These are phyloP conservation scores for Odontophorus gujanensis DNA, from an alignment of 2,113 vertebrate genomes.

Conservation along the genomic window DNA sequence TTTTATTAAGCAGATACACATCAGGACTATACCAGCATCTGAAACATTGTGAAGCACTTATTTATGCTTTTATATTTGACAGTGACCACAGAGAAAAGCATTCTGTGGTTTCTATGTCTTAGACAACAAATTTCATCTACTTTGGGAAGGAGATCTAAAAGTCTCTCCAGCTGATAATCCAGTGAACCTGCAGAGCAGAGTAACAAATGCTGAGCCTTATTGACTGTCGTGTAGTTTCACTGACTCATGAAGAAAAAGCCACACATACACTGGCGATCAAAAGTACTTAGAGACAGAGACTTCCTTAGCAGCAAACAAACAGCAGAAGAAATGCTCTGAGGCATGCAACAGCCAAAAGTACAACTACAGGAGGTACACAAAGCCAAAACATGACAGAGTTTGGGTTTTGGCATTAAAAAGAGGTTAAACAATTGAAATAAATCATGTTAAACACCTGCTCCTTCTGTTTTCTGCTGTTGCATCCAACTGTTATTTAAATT, in stretches of 20 bases:
- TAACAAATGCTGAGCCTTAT: not conserved
- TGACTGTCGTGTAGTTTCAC: not conserved
- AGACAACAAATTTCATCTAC: not conserved
- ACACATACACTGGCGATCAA: not conserved
- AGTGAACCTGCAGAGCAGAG: not conserved
- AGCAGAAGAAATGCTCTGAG: slow-evolving; percentile 8
- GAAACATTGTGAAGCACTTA: not conserved
- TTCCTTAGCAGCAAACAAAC: not conserved
- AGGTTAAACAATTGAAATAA: slow-evolving; percentile 35
- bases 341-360: slow-evolving; percentile 1
- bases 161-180: not conserved
- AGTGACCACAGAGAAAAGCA: not conserved
- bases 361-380: not conserved
- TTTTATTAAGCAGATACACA: not conserved
- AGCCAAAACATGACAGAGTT: not conserved
- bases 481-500: slow-evolving; percentile 29
- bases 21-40: not conserved
- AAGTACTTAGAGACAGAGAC: not conserved
- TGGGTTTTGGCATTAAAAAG: not conserved
- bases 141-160: not conserved
- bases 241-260: not conserved
- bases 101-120: not conserved
- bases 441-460: slow-evolving; percentile 44
- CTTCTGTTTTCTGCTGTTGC: slow-evolving; percentile 11
- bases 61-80: not conserved